Conservation (phyloP, 2,113 vertebrate species). For the Barnardius zonarius region DNA sequence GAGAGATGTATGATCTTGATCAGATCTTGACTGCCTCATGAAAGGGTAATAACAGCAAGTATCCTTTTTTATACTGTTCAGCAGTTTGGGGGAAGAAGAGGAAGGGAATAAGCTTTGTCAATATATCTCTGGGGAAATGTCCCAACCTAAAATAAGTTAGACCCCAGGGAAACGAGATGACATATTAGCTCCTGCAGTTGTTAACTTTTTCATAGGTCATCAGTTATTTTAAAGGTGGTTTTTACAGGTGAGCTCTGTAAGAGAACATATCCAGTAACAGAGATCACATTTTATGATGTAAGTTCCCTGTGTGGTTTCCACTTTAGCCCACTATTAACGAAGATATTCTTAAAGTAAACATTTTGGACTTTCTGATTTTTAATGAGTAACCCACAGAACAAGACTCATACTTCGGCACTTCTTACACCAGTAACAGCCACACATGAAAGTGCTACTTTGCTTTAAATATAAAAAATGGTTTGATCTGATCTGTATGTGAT, state of each 20-base stretch:
- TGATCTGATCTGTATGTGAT: neutral
- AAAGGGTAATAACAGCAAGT: neutral
- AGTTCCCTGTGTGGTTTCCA: neutral
- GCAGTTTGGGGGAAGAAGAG: neutral
- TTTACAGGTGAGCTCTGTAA: neutral
- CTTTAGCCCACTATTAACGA: neutral
- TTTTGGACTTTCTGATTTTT: neutral
- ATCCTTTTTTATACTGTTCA: neutral
- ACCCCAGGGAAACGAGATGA: neutral
- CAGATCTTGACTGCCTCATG: neutral
- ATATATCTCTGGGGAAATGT: neutral
- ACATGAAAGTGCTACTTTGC: neutral
- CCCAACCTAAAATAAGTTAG: neutral
- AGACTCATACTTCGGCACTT: neutral
- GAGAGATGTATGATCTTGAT: neutral
- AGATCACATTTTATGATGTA: neutral
- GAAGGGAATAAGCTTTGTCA: neutral
- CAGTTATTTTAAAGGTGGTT: neutral
- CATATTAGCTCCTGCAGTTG: neutral
- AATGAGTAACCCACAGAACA: neutral
- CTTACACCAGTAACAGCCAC: neutral
- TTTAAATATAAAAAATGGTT: neutral
- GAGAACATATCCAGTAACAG: neutral
- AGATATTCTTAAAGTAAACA: neutral
- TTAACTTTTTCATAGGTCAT: neutral